Percentiles rank a stretch among this genome's conserved stretches.
Evolutionary conservation across 1,140 invertebrate species (phyloP).

Genomic region (Brachionus koreanus): DNA sequence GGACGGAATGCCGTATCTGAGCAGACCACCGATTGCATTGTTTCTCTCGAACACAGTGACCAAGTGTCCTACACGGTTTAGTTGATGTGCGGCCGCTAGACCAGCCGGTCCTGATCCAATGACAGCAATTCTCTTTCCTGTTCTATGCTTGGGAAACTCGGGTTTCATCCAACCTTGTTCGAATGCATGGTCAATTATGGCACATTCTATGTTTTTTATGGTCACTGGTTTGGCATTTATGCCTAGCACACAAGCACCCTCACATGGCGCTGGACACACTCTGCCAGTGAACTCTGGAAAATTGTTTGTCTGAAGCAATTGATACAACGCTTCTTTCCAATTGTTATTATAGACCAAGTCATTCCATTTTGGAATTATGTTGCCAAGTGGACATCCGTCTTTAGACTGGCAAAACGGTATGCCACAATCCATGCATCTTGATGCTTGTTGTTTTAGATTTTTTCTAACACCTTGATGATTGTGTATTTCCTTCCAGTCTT

Average conservation of each 20-base stretch:
- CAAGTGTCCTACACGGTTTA: slow-evolving; percentile 81
- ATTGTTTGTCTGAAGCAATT: slow-evolving; percentile 95
- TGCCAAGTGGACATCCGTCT: slow-evolving; percentile 92
- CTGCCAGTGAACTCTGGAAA: slow-evolving; percentile 98
- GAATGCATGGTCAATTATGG: slow-evolving; percentile 97
- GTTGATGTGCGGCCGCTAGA: slow-evolving; percentile 88
- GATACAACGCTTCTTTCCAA: slow-evolving; percentile 92
- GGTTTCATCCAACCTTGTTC: slow-evolving; percentile 90
- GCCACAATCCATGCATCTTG: slow-evolving; percentile 96
- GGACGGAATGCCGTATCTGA: slow-evolving; percentile 95
- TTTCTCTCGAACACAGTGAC: slow-evolving; percentile 95
- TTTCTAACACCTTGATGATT: slow-evolving; percentile 78
- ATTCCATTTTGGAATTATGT: slow-evolving; percentile 99
- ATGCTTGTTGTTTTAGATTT: slow-evolving; percentile 82
- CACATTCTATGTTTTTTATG: slow-evolving; percentile 98
- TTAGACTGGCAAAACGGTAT: slow-evolving; percentile 97
- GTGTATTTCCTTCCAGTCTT: slow-evolving; percentile 96
- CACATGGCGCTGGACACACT: slow-evolving; percentile 96
- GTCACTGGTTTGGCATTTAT: slow-evolving; percentile 85
- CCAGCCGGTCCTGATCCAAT: slow-evolving; percentile 92
- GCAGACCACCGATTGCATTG: slow-evolving; percentile 83
- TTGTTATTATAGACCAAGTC: slow-evolving; percentile 87
- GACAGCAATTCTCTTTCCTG: slow-evolving; percentile 82
- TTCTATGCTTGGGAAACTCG: slow-evolving; percentile 69
- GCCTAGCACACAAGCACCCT: slow-evolving; percentile 86